These are phyloP conservation scores for Eueremaeus valkanovi DNA, from an alignment of 2,888 invertebrate species.

Conservation along the genomic window DNA sequence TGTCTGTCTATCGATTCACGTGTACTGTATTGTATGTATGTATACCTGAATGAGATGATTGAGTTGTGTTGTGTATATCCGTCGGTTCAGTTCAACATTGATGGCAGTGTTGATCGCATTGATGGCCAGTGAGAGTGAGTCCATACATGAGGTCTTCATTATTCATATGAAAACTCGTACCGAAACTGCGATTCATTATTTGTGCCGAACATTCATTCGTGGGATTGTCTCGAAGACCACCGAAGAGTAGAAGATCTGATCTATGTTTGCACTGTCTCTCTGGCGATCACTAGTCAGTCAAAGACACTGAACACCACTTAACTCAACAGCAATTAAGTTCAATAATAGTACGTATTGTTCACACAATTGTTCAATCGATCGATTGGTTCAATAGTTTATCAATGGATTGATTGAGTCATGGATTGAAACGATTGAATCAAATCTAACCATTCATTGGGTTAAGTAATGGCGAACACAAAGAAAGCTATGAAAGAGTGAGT, in stretches of 20 bases:
- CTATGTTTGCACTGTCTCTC: not conserved
- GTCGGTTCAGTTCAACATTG: not conserved
- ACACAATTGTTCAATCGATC: too few species aligned
- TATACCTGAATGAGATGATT: conserved; percentile 29
- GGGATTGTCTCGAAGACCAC: not conserved
- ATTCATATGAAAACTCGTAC: conserved; percentile 5
- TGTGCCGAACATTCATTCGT: conserved; percentile 20
- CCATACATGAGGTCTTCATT: conserved; percentile 34
- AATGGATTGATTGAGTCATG: not conserved
- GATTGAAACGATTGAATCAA: not conserved
- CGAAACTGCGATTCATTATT: conserved; percentile 24
- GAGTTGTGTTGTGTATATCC: conserved; percentile 34
- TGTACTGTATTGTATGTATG: too few species aligned
- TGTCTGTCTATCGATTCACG: too few species aligned
- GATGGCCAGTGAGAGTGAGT: conserved; percentile 36
- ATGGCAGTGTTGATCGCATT: conserved; percentile 36
- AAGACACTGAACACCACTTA: not conserved
- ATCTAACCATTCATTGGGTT: not conserved
- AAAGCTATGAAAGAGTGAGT: not conserved
- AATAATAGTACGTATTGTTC: too few species aligned
- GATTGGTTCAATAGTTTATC: too few species aligned
- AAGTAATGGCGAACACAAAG: conserved; percentile 30
- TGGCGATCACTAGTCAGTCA: not conserved
- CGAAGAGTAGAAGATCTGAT: not conserved
- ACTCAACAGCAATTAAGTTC: too few species aligned